Percentiles rank a stretch among this genome's conserved stretches.
These are phyloP conservation scores for Connochaetes taurinus DNA, from an alignment of 2,113 vertebrate species.

Conservation along the genomic window DNA sequence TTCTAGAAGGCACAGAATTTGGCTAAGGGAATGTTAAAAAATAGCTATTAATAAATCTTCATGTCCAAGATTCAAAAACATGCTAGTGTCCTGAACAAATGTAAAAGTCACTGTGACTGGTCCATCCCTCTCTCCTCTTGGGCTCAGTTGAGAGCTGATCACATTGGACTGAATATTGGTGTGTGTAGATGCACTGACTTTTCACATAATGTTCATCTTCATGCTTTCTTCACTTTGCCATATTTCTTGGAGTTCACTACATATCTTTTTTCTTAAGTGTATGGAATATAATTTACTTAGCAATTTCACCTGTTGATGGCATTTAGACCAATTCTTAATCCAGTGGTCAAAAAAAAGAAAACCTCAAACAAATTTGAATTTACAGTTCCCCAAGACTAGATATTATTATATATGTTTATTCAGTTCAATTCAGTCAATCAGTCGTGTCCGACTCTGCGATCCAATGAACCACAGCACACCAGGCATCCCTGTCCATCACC, in stretches of 20 bases:
- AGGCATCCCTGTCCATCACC: background rate
- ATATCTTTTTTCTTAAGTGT: background rate
- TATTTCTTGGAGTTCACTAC: background rate
- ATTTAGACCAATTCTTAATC: background rate
- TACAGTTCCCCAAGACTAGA: background rate
- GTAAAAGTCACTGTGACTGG: background rate
- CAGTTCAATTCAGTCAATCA: background rate
- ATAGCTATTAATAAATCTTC: background rate
- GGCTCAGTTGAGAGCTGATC: fast-evolving
- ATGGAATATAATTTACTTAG: background rate
- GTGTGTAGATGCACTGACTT: fast-evolving
- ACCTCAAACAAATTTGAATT: background rate
- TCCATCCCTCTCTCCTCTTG: background rate
- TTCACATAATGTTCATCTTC: fast-evolving
- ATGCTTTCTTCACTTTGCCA: fast-evolving
- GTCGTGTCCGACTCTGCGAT: fast-evolving
- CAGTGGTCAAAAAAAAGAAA: background rate
- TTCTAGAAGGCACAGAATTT: background rate
- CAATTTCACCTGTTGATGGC: background rate
- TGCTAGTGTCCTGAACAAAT: background rate
- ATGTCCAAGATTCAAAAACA: background rate
- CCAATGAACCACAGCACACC: background rate
- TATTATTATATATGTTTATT: background rate
- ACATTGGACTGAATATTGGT: fast-evolving
- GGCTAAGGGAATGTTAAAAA: background rate